Conservation (phyloP, 2,797 vertebrate genomes). For the Thaleichthys pacificus region DNA sequence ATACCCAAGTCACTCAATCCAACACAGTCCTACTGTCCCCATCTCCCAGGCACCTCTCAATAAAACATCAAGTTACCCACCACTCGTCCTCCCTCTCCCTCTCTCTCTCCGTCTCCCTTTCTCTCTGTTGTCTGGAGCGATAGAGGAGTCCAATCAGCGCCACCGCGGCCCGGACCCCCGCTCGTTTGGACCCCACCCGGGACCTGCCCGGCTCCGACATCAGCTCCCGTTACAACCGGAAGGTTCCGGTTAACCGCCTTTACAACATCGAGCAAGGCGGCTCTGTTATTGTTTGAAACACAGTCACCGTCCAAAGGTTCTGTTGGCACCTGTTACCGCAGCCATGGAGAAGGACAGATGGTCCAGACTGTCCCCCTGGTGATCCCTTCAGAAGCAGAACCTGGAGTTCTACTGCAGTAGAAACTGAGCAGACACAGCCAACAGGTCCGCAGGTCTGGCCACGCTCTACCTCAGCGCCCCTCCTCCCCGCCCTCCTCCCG, state of each 20-base stretch:
- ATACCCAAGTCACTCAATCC: neutral
- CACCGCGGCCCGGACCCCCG: slow-evolving; percentile 52
- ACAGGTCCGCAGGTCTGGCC: neutral
- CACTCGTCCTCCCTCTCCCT: neutral
- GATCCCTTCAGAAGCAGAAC: neutral
- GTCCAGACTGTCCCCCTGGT: neutral
- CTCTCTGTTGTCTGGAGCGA: slow-evolving; percentile 47
- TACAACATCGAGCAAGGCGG: neutral
- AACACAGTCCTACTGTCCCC: neutral
- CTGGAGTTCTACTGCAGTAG: neutral
- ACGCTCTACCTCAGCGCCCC: neutral
- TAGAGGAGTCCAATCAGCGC: slow-evolving; percentile 59
- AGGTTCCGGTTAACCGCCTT: neutral
- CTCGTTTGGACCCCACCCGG: slow-evolving; percentile 51
- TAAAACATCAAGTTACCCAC: neutral
- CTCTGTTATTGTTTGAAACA: no score
- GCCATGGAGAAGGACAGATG: neutral
- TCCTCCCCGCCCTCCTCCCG: no score
- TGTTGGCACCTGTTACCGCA: no score
- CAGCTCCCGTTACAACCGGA: slow-evolving; percentile 9
- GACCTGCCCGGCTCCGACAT: slow-evolving; percentile 55
- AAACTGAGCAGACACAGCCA: slow-evolving; percentile 6
- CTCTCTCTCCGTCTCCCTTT: neutral
- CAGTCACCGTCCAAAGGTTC: no score
- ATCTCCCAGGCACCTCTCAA: neutral